Percentiles rank a stretch among this genome's conserved stretches.
Conservation (phyloP, 2,113 vertebrate species). For the Neopipo cinnamomea region DNA sequence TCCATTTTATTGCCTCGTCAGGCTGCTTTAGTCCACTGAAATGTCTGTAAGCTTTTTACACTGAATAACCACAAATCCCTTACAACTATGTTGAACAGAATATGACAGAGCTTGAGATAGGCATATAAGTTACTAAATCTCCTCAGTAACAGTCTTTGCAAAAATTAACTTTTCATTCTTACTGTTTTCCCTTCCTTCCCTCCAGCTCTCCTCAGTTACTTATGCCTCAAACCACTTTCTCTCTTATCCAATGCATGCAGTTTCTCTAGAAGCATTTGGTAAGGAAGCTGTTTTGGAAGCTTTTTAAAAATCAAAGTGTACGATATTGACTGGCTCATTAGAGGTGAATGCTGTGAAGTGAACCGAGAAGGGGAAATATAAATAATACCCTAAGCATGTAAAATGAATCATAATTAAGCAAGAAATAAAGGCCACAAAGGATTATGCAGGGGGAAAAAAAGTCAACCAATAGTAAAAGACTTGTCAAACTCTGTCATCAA, state of each 20-base stretch:
- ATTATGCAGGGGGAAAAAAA: fast-evolving
- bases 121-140: background rate
- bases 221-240: background rate
- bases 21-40: background rate
- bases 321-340: conserved; percentile 13
- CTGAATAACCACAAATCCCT: background rate
- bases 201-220: background rate
- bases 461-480: background rate
- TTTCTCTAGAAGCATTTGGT: conserved; percentile 3
- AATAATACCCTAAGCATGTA: background rate
- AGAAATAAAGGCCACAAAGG: background rate
- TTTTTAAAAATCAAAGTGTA: background rate
- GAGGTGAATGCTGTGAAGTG: conserved; percentile 36
- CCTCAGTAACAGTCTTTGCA: background rate
- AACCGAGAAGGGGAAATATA: background rate
- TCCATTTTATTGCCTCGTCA: background rate
- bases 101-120: background rate
- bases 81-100: background rate
- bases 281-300: background rate
- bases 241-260: background rate
- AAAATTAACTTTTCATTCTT: background rate
- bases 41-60: background rate
- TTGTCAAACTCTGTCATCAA: background rate
- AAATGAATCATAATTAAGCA: conserved; percentile 9
- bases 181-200: background rate